A percentile compares a stretch with the other conserved stretches of the same genome.
Conservation (phyloP, 2,888 invertebrate genomes). For the Pemphredon lugubris region DNA sequence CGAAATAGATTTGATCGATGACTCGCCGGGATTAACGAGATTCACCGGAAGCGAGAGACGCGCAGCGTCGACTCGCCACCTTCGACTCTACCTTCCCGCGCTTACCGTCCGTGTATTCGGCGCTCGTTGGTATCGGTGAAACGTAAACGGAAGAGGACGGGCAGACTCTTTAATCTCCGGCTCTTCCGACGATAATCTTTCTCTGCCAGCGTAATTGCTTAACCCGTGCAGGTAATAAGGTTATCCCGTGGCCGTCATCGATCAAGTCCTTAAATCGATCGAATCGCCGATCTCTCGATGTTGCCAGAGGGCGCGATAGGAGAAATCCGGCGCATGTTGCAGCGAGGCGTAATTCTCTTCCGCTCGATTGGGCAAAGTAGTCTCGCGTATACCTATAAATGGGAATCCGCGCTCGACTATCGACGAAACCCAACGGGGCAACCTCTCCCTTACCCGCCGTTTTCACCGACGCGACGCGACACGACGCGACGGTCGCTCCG, state of each 20-base stretch:
- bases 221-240: slow-evolving; percentile 58
- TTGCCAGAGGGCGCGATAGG: slow-evolving; percentile 9
- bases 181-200: slow-evolving; percentile 55
- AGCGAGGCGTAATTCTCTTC: slow-evolving; percentile 54
- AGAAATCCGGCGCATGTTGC: slow-evolving; percentile 7
- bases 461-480: too few species aligned
- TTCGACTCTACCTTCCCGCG: background rate
- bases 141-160: slow-evolving; percentile 20
- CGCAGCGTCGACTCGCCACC: too few species aligned
- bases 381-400: slow-evolving; percentile 43
- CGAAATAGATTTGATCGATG: slow-evolving; percentile 2
- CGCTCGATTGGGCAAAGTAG: slow-evolving; percentile 57
- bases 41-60: background rate
- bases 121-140: background rate
- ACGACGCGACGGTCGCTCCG: slow-evolving; percentile 48
- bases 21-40: background rate
- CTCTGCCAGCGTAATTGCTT: slow-evolving; percentile 63
- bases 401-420: slow-evolving; percentile 57
- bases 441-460: slow-evolving; percentile 2
- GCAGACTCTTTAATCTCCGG: slow-evolving; percentile 46
- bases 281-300: slow-evolving; percentile 16
- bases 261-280: slow-evolving; percentile 61
- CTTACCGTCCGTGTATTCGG: background rate
- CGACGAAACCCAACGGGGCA: slow-evolving; percentile 22
- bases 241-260: slow-evolving; percentile 58